phyloP scores from a whole-genome alignment of 2,888 invertebrate genomes.

The Halictus ligatus region DNA sequence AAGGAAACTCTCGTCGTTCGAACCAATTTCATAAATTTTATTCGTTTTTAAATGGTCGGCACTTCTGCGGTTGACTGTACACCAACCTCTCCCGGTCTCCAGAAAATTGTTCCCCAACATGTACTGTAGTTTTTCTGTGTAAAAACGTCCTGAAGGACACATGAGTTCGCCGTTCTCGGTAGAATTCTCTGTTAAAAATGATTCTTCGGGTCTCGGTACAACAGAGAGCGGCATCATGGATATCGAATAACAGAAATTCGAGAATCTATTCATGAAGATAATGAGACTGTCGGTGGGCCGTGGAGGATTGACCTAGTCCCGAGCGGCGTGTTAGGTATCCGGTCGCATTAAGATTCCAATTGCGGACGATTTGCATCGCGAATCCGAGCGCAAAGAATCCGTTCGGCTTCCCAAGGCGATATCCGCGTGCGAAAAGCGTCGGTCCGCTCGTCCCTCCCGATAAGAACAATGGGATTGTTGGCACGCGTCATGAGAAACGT shows the following conservation, averaged over 20 bases:
- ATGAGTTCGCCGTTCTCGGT: neutral
- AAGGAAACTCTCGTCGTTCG: too few species aligned
- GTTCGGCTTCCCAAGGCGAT: constrained; percentile 7
- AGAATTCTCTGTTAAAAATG: neutral
- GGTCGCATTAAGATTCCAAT: constrained; percentile 19
- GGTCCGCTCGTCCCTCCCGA: constrained; percentile 13
- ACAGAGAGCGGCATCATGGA: neutral
- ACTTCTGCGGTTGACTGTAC: neutral
- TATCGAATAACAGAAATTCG: constrained; percentile 18
- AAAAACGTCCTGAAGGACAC: neutral
- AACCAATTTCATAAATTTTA: too few species aligned
- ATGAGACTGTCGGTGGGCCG: constrained; percentile 17
- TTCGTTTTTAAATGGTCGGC: too few species aligned
- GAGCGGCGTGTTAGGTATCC: constrained; percentile 20
- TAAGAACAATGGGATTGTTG: constrained; percentile 57
- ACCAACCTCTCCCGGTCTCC: neutral
- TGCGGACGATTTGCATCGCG: constrained; percentile 21
- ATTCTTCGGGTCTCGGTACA: neutral
- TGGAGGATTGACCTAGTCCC: constrained; percentile 35
- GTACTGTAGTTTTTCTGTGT: neutral
- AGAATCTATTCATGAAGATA: constrained; percentile 26
- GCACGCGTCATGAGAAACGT: constrained; percentile 64
- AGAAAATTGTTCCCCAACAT: neutral
- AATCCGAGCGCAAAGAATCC: constrained; percentile 15
- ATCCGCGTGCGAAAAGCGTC: neutral